A percentile compares a stretch with the other conserved stretches of the same genome.
phyloP scores from a whole-genome alignment of 2,797 vertebrate species.

The Propithecus deckenii region DNA sequence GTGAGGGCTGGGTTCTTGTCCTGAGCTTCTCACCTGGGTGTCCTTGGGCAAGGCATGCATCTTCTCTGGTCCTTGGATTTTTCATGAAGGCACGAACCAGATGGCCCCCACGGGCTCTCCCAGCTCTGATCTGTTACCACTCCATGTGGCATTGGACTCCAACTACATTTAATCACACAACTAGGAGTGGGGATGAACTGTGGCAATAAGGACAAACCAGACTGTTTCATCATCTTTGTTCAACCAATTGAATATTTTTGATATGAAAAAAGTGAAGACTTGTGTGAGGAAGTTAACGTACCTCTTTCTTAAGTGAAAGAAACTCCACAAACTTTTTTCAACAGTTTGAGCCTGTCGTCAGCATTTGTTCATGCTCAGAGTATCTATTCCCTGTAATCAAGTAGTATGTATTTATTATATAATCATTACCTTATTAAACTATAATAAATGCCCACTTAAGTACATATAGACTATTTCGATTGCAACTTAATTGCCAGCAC shows the following conservation, averaged over 20 bases:
- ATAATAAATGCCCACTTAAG: conserved; percentile 78
- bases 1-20: background rate
- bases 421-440: conserved; percentile 76
- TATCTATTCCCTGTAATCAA: conserved; percentile 67
- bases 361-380: conserved; percentile 47
- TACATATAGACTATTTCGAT: conserved; percentile 68
- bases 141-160: background rate
- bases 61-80: background rate
- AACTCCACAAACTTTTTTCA: background rate
- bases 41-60: background rate
- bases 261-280: background rate
- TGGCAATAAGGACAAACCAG: background rate
- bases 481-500: conserved; percentile 75
- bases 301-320: conserved; percentile 39
- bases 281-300: background rate
- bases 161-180: background rate
- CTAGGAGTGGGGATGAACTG: background rate
- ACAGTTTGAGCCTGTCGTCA: conserved; percentile 3
- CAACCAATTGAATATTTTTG: background rate
- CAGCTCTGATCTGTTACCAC: background rate
- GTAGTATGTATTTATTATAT: conserved; percentile 72
- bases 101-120: background rate
- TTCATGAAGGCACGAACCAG: background rate
- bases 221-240: background rate
- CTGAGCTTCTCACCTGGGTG: background rate